Evolutionary conservation across 2,113 vertebrate species (phyloP).

Genomic region (Phasianus colchicus): DNA sequence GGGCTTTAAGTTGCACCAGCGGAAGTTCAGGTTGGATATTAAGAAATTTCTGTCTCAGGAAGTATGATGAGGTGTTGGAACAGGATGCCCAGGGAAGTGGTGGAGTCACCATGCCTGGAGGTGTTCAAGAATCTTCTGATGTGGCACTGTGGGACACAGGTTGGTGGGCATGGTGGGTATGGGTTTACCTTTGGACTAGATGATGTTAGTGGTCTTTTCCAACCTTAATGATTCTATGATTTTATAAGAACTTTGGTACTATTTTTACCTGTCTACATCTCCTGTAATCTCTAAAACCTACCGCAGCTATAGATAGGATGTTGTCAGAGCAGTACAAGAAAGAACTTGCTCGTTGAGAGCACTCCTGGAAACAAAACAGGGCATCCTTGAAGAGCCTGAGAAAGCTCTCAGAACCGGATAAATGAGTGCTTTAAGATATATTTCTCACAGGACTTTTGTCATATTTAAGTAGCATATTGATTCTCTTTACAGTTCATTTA

Average conservation of each 20-base stretch:
- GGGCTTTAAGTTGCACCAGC: too few species aligned
- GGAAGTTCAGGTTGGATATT: too few species aligned
- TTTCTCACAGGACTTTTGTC: neutral
- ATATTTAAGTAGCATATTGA: neutral
- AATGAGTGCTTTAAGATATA: neutral
- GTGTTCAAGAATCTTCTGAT: too few species aligned
- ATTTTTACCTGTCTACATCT: neutral
- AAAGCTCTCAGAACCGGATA: neutral
- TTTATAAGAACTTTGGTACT: neutral
- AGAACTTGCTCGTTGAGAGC: neutral
- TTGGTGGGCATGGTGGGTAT: too few species aligned
- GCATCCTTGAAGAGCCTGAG: neutral
- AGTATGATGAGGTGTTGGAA: too few species aligned
- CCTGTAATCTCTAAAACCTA: neutral
- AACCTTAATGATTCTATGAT: too few species aligned
- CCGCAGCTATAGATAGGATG: neutral
- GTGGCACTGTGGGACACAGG: too few species aligned
- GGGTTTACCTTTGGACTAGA: too few species aligned
- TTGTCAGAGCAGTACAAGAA: neutral
- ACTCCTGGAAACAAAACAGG: neutral
- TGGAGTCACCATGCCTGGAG: too few species aligned
- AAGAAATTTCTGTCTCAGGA: too few species aligned
- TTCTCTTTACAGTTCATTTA: neutral
- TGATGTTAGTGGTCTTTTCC: too few species aligned
- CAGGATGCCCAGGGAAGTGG: too few species aligned